Evolutionary conservation across 2,797 vertebrate species (phyloP), one percentile per base, ranked within the genome.

Genomic region (Sebastes iracundus): DNA sequence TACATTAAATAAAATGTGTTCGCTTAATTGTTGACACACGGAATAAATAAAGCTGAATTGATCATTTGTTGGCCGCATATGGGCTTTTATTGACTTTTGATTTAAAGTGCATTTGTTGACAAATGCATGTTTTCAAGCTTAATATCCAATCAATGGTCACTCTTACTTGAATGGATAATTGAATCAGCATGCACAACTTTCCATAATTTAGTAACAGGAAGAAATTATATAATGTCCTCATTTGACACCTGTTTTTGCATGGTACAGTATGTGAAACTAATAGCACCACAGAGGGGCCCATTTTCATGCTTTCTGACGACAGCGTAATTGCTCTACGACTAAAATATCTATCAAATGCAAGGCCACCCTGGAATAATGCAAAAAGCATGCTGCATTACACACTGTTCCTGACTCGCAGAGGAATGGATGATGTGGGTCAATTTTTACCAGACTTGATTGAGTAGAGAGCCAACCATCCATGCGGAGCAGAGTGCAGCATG

Each of bases 381-480:
- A 82, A 86, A 75, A 61, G 69, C 65, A 81, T 66, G 78, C 62
- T 55, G 68, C 74, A 89, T 90, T 90, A 86, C 81, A 86, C 86
- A 71, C 53, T 79, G 69, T 78, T 90, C 67, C 66, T 58, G 77
- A 71, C 76, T 84, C 38, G 2, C 63, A 55, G 72, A 88, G 71
- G 82, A 87, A 86, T 65, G 80, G 77, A 90, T 81, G 83, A 92
- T 79, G 79, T 79, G 83, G 82, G 83, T 87, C 82, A 88, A 70
- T 90, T 90, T 87, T 93, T 85, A 84, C 81, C 81, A 85, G 84
- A 90, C 67, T 83, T 91, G 90, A 94, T 85, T 89, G 86, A 93
- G 88, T 81, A 69, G 87, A 78, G 81, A 90, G 82, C 68, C 88
- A 82, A 80, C 87, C 91, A 87, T 82, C 88, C 92, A 88, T 91